Evolutionary conservation across 2,113 vertebrate genomes (phyloP), one percentile per base, ranked within the genome.

Genomic region (Otis tarda): DNA sequence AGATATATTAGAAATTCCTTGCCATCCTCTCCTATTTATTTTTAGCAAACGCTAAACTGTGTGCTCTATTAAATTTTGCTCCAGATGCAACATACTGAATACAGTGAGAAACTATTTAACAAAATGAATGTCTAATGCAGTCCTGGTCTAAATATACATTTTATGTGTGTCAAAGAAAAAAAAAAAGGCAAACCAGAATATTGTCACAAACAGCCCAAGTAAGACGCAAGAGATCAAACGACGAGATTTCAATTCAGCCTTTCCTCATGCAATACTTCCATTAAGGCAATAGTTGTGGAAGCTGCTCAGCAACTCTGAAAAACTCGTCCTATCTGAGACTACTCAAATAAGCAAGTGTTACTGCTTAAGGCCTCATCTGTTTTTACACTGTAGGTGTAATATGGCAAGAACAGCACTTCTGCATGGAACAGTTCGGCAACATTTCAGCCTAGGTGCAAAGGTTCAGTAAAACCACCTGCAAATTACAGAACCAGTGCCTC

Each of bases 31-130:
- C 37, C 74, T 67, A 61, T 49, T 83, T 94, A 93, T 77, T 94
- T 95, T 92, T 88, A 94, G 82, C 25, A 73, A 76, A 91, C 3
- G 12, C 69, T 82, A 41, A 94, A 78, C n/a, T 41, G 9, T 80
- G 50, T 80, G 55, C 50, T 90, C 55, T 52, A 53, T 80, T 88
- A 94, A 50, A 77, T 94, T 94, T 94, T 91, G 63, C 39, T 94
- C 70, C 84, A 93, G 79, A 83, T 35, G 59, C 78, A 80, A 81
- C 82, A 90, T 11, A 73, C 70, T 63, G 82, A 89, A 55, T 39
- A 93, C 25, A 77, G 52, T 80, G 59, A 94, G 79, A 94, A 94
- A 88, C 13, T 18, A 30, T 63, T 92, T 81, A 93, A 90, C 43
- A 68, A 93, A 67, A 81, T 9, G 6, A 70, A 41, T 49, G 75